Evolutionary conservation across 2,797 vertebrate genomes (phyloP), one percentile per base, ranked within the genome.

Genomic region (Onychomys torridus): DNA sequence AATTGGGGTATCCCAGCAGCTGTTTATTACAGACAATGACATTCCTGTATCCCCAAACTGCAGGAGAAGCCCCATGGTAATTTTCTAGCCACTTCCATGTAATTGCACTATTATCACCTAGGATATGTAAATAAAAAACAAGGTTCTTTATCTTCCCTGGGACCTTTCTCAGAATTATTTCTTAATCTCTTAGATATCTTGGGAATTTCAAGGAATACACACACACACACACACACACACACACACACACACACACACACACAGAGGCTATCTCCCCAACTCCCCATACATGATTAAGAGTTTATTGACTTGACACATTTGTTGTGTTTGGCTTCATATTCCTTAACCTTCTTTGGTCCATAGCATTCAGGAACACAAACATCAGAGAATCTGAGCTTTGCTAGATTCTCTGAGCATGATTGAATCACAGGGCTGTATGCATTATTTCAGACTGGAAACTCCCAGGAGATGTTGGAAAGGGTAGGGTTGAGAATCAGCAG

Each of bases 391-490:
- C 52, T 52, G 52, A 52, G 52, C 52, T 52, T 52, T 52, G 52
- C 52, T 52, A 52, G 49, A 57, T 37, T 37, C 75, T 52, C 61
- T 65, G 34, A 29, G 77, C 37, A 40, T 19, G 10, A 63, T 8
- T 75, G 61, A 49, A 52, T 37, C 12, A 10, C 1, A 16, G 13
- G 12, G 10, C 5, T 75, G 5, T 43, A 59, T 59, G 73, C 11
- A 17, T 87, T 52, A 63, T 63, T 81, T 81, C 71, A 81, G n/a
- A 29, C 76, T 76, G 61, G 32, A n/a, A 76, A 69, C 32, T 17
- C 19, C 2, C 55, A 12, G 7, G 12, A 27, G 27, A 59, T 25
- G 17, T 32, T 37, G n/a, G 67, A 7, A 11, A 61, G 52, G 0
- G 0, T 8, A 52, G 14, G 25, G 8, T 25, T 1, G 14, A 49